Conservation (phyloP, 2,113 vertebrate species). For the Cottus gobio region DNA sequence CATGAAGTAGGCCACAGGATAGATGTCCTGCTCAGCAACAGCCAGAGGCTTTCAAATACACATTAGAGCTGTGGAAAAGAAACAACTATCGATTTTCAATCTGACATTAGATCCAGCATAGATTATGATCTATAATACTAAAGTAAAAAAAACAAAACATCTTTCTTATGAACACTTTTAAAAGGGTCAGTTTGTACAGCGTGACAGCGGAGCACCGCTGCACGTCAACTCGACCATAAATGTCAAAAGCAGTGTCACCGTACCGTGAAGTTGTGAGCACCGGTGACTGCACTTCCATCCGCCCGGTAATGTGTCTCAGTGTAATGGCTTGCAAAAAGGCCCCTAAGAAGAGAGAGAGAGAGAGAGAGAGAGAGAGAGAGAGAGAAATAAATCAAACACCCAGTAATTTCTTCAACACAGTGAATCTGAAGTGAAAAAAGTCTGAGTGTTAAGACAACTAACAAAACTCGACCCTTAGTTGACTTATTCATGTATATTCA, state of each 20-base stretch:
- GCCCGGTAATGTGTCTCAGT: conserved; percentile 92
- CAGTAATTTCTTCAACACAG: neutral
- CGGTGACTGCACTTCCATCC: conserved; percentile 87
- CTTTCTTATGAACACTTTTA: conserved; percentile 14
- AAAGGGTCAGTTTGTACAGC: conserved; percentile 43
- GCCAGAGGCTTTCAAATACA: conserved; percentile 35
- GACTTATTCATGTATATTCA: conserved; percentile 21
- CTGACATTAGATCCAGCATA: neutral
- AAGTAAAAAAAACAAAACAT: neutral
- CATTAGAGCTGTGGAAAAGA: conserved; percentile 3
- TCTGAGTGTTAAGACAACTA: neutral
- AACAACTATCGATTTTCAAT: neutral
- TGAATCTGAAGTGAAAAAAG: neutral
- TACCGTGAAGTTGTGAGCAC: conserved; percentile 87
- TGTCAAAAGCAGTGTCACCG: conserved; percentile 60
- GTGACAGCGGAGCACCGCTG: conserved; percentile 8
- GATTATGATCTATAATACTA: neutral
- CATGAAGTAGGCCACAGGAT: conserved; percentile 55
- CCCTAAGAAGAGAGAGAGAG: conserved; percentile 79
- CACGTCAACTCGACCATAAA: conserved; percentile 47
- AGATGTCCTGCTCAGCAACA: conserved; percentile 5
- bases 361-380: conserved; percentile 24
- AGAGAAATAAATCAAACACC: conserved; percentile 31
- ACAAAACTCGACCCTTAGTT: conserved; percentile 2
- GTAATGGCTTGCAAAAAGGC: conserved; percentile 90